Conservation (phyloP, 2,888 invertebrate species). For the Crioceris asparagi region DNA sequence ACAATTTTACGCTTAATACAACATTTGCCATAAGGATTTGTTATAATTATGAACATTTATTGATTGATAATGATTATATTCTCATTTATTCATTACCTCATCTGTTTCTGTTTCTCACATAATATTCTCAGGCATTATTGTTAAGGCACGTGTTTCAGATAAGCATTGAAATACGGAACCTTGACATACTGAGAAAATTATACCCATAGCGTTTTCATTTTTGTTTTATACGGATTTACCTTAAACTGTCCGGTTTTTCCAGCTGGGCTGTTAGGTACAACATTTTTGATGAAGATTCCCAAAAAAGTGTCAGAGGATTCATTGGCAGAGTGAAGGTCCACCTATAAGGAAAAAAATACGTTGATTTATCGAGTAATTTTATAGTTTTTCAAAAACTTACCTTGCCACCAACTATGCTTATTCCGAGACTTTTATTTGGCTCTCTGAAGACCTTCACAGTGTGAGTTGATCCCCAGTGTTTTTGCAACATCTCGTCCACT, state of each 20-base stretch:
- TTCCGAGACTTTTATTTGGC: slow-evolving; percentile 76
- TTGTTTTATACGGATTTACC: no score
- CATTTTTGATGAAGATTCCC: slow-evolving; percentile 97
- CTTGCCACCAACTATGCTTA: slow-evolving; percentile 95
- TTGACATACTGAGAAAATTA: no score
- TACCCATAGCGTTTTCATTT: no score
- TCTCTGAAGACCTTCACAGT: slow-evolving; percentile 62
- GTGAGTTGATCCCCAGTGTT: slow-evolving; percentile 77
- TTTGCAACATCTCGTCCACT: slow-evolving; percentile 45
- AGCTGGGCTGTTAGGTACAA: slow-evolving; percentile 88
- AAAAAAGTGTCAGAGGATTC: slow-evolving; percentile 53
- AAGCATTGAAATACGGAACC: no score
- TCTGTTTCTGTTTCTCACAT: no score
- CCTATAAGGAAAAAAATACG: slow-evolving; percentile 39
- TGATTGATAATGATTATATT: no score
- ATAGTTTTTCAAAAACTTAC: slow-evolving; percentile 36
- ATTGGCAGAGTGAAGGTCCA: slow-evolving; percentile 61
- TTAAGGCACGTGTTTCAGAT: no score
- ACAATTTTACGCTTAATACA: no score
- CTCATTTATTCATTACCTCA: no score
- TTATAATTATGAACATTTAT: no score
- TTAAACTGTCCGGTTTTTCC: slow-evolving; percentile 78
- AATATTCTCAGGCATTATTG: no score
- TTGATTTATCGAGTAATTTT: background rate
- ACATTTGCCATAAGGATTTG: no score